These are phyloP conservation scores for Bovichtus variegatus DNA, from an alignment of 2,797 vertebrate species.

Conservation along the genomic window DNA sequence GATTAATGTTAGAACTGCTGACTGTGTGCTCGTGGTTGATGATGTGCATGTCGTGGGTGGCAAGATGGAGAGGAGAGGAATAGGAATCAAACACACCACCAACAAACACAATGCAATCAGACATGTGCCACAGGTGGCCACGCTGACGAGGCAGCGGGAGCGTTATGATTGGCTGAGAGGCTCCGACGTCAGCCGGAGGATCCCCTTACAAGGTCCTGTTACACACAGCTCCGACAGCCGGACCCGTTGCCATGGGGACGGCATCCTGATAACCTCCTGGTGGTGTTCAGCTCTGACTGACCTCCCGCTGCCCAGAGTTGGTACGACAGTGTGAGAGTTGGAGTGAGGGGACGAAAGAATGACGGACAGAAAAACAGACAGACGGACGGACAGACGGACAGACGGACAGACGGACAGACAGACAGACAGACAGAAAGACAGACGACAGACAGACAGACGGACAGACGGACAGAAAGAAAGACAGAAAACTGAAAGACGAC, in stretches of 20 bases:
- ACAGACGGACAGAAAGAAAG: no score
- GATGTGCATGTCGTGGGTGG: slow-evolving; percentile 11
- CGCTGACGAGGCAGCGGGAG: background rate
- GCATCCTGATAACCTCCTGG: slow-evolving; percentile 48
- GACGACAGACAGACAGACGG: background rate
- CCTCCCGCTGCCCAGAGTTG: slow-evolving; percentile 15
- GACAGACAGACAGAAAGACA: background rate
- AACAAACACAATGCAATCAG: slow-evolving; percentile 19
- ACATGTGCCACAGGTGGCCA: slow-evolving; percentile 27
- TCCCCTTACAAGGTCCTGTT: slow-evolving; percentile 73
- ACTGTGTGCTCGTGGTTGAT: slow-evolving; percentile 12
- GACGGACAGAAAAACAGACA: background rate
- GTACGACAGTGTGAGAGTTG: slow-evolving; percentile 7
- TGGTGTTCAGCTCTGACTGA: slow-evolving; percentile 30
- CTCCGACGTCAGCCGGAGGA: slow-evolving; percentile 56
- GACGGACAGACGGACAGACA: background rate
- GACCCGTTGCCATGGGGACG: slow-evolving; percentile 67
- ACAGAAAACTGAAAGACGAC: background rate
- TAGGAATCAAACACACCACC: slow-evolving; percentile 11
- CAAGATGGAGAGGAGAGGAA: background rate
- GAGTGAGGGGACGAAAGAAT: background rate
- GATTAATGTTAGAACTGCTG: slow-evolving; percentile 24
- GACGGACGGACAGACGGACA: background rate
- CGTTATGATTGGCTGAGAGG: slow-evolving; percentile 35
- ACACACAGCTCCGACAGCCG: slow-evolving; percentile 50